Percentiles rank a stretch among this genome's conserved stretches.
These are phyloP conservation scores for Acropora tenuis DNA, from an alignment of 64 coral and sea anemone genomes.

Conservation along the genomic window DNA sequence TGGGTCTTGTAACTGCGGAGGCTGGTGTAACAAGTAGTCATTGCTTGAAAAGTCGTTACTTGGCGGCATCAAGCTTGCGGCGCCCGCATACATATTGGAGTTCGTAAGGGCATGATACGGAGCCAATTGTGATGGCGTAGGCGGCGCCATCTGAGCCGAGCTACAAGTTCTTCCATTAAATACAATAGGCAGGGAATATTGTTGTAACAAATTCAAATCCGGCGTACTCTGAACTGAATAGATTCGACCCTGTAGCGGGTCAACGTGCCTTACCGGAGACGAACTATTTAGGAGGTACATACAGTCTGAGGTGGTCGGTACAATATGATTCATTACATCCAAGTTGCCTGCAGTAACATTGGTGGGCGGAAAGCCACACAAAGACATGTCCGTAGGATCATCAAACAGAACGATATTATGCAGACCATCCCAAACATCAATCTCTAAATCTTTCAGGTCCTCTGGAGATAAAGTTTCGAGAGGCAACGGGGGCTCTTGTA, in stretches of 20 bases:
- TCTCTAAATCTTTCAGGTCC: constrained; percentile 55
- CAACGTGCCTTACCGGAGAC: background rate
- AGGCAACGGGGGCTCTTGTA: constrained; percentile 66
- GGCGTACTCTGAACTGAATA: constrained; percentile 75
- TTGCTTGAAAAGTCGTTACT: constrained; percentile 39
- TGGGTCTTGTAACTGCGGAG: constrained; percentile 17
- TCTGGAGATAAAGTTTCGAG: constrained; percentile 73
- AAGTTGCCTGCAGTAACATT: constrained; percentile 48
- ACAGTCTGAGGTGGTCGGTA: constrained; percentile 75
- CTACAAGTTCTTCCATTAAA: constrained; percentile 58
- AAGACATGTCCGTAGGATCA: constrained; percentile 49
- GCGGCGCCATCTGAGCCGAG: constrained; percentile 47
- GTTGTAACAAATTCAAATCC: constrained; percentile 53
- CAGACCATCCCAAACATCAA: constrained; percentile 51
- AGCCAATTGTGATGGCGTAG: constrained; percentile 8
- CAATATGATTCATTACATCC: constrained; percentile 21
- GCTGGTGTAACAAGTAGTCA: constrained; percentile 34
- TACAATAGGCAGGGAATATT: constrained; percentile 8
- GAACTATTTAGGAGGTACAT: constrained; percentile 66
- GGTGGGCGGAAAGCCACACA: constrained; percentile 58
- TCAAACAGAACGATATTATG: constrained; percentile 27
- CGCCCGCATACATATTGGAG: constrained; percentile 24
- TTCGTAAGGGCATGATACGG: constrained; percentile 42
- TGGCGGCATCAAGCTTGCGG: background rate
- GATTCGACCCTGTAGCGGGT: constrained; percentile 58